Evolutionary conservation across 2,888 invertebrate genomes (phyloP).

Genomic region (Hyles lineata): DNA sequence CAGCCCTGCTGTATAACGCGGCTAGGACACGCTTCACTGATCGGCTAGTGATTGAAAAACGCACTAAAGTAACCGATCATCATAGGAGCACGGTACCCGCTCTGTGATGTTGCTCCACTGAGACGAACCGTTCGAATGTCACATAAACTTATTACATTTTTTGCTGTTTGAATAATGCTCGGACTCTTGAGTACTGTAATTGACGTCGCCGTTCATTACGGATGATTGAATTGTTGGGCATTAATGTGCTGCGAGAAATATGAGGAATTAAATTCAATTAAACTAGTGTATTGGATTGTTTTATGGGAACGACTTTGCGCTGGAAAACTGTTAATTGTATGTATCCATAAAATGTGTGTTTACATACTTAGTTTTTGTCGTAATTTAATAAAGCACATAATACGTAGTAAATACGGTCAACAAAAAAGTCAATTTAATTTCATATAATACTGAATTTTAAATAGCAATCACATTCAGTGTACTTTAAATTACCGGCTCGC

Average conservation of each 20-base stretch:
- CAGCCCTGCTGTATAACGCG: conserved; percentile 54
- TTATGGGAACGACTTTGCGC: not conserved
- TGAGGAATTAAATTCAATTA: no score
- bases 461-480: not conserved
- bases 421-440: no score
- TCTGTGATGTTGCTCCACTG: conserved; percentile 47
- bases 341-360: no score
- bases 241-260: not conserved
- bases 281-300: not conserved
- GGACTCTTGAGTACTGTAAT: conserved; percentile 9
- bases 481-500: not conserved
- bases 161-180: not conserved
- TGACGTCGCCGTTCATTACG: conserved; percentile 6
- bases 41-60: conserved; percentile 62
- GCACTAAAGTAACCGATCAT: conserved; percentile 65
- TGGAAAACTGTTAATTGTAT: no score
- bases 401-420: no score
- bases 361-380: no score
- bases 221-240: not conserved
- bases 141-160: conserved; percentile 23
- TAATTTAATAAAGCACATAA: no score
- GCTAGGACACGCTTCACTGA: conserved; percentile 65
- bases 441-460: no score
- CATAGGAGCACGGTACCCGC: conserved; percentile 55
- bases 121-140: conserved; percentile 25